Percentiles rank a stretch among this genome's conserved stretches.
phyloP scores from a whole-genome alignment of 2,113 vertebrate species.

The Eretmochelys imbricata region DNA sequence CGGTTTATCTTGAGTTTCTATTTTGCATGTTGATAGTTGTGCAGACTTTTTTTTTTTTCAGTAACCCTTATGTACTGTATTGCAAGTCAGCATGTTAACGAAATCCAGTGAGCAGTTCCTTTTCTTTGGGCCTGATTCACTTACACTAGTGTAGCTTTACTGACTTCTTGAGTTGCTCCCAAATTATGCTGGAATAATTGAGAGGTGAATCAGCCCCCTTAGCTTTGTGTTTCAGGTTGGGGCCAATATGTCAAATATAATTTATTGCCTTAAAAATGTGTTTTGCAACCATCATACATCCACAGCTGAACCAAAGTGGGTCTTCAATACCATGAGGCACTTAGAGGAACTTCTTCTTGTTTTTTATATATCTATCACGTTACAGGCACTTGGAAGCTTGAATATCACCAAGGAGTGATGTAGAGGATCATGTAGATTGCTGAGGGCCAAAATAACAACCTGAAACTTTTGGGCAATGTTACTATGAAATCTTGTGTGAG shows the following conservation, averaged over 20 bases:
- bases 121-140: background rate
- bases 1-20: conserved; percentile 68
- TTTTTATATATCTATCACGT: background rate
- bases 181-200: background rate
- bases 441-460: background rate
- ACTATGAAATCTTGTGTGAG: background rate
- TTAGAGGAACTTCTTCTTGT: background rate
- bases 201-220: background rate
- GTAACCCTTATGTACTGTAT: background rate
- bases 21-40: conserved; percentile 54
- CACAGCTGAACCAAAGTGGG: fast-evolving
- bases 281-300: background rate
- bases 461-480: background rate
- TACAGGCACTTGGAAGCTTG: background rate
- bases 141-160: fast-evolving
- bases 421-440: background rate
- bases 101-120: background rate
- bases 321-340: fast-evolving
- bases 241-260: fast-evolving
- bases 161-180: background rate
- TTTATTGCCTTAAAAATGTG: background rate
- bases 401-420: background rate
- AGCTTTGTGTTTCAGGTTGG: background rate
- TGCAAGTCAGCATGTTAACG: background rate
- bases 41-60: conserved; percentile 12